These are phyloP conservation scores for Pammene fasciana DNA, from an alignment of 2,888 invertebrate genomes.

Conservation along the genomic window DNA sequence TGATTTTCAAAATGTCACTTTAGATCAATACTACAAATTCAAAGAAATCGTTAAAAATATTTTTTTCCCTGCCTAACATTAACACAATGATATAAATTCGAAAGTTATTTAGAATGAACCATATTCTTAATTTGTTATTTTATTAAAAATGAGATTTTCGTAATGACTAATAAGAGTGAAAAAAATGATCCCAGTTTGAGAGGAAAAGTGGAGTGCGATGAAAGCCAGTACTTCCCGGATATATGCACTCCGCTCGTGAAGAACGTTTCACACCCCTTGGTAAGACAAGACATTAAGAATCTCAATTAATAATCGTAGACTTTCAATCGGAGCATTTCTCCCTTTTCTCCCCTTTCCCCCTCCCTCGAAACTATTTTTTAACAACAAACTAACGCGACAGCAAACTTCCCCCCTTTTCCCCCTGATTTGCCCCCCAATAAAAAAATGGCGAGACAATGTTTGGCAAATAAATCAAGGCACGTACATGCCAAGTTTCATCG, in stretches of 20 bases:
- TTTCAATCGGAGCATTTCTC: too few species aligned
- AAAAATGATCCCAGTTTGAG: slow-evolving; percentile 47
- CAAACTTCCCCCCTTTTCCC: too few species aligned
- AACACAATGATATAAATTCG: neutral
- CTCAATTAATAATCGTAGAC: neutral
- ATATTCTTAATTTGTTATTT: slow-evolving; percentile 45
- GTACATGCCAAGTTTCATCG: too few species aligned
- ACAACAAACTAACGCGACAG: too few species aligned
- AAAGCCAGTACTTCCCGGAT: slow-evolving; percentile 44
- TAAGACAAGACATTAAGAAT: too few species aligned
- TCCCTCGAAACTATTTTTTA: too few species aligned
- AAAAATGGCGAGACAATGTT: too few species aligned
- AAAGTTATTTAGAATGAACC: slow-evolving; percentile 44
- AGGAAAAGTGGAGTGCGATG: slow-evolving; percentile 55
- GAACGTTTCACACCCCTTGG: slow-evolving; percentile 75
- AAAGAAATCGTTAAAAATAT: neutral
- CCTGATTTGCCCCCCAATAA: too few species aligned
- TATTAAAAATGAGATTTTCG: slow-evolving; percentile 46
- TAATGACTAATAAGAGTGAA: slow-evolving; percentile 62
- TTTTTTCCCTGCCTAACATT: neutral
- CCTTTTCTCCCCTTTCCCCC: too few species aligned
- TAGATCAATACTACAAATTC: neutral
- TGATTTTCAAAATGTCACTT: slow-evolving; percentile 1
- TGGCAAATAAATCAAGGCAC: too few species aligned
- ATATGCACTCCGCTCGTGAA: slow-evolving; percentile 56